Conservation (phyloP, 2,113 vertebrate genomes). For the Onychorhynchus coronatus region DNA sequence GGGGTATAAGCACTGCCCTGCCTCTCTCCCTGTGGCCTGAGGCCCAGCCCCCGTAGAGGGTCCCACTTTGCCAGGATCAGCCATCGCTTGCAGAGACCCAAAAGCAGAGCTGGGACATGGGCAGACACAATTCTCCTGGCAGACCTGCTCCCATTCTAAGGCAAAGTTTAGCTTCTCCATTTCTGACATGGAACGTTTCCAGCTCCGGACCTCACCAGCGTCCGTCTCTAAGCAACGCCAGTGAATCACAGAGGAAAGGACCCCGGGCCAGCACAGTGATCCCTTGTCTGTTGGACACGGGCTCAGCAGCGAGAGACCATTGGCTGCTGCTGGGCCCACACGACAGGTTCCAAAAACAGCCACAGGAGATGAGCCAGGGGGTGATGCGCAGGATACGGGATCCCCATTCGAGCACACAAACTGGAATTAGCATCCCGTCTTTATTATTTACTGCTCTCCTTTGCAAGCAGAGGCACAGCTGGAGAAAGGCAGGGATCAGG, state of each 20-base stretch:
- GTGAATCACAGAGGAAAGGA: not conserved
- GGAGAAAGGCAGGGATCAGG: accelerated
- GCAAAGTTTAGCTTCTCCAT: not conserved
- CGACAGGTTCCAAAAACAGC: not conserved
- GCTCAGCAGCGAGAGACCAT: accelerated
- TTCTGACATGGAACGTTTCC: not conserved
- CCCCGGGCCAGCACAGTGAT: not conserved
- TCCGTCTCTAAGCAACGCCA: not conserved
- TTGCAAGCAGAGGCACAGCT: accelerated
- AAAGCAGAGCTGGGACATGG: not conserved
- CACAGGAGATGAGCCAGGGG: not conserved
- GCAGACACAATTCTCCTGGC: not conserved
- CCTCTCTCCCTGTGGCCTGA: not conserved
- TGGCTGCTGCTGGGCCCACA: accelerated
- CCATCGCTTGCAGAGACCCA: not conserved
- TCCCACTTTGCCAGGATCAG: accelerated
- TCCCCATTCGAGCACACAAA: not conserved
- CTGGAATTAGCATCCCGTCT: not conserved
- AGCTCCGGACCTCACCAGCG: not conserved
- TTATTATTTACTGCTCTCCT: not conserved
- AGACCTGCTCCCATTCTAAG: not conserved
- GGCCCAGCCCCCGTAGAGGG: not conserved
- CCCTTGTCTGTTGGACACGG: not conserved
- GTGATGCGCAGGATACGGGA: not conserved
- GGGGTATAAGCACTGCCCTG: not conserved